These are phyloP conservation scores for Caligus rogercresseyi DNA, from an alignment of 1,140 invertebrate genomes.

Conservation along the genomic window DNA sequence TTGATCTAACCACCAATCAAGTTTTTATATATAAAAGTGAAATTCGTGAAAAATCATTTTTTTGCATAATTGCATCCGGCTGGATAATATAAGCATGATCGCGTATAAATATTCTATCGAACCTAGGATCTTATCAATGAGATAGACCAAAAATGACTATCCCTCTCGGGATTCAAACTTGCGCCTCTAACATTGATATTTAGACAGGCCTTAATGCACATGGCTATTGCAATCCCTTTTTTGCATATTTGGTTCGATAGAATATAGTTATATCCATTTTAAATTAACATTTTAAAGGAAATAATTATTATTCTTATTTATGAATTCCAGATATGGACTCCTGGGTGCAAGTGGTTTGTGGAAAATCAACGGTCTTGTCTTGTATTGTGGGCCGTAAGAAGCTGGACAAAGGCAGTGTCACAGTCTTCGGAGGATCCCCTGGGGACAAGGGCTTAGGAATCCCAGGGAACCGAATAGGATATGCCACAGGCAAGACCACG, in stretches of 20 bases:
- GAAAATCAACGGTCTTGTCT: conserved; percentile 65
- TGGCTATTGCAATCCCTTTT: too few relatives aligned
- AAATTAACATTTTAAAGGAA: too few relatives aligned
- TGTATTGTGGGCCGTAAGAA: conserved; percentile 65
- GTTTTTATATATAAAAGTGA: too few relatives aligned
- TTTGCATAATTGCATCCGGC: background rate
- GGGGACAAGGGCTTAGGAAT: conserved; percentile 55
- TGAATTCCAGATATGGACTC: conserved; percentile 49
- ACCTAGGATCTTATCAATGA: too few relatives aligned
- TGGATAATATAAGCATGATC: background rate
- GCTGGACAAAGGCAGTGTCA: conserved; percentile 62
- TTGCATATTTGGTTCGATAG: too few relatives aligned
- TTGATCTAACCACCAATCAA: too few relatives aligned
- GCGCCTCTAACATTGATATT: too few relatives aligned
- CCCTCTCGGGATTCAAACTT: too few relatives aligned
- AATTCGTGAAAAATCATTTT: background rate
- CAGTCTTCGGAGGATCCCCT: conserved; percentile 63
- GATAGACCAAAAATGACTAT: too few relatives aligned
- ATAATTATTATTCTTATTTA: too few relatives aligned
- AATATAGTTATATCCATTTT: background rate
- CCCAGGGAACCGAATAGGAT: conserved; percentile 60
- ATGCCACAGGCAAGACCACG: conserved; percentile 43
- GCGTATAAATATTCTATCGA: background rate
- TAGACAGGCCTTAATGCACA: too few relatives aligned
- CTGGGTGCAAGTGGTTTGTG: conserved; percentile 66